Conservation (phyloP, 2,797 vertebrate genomes). For the Alcedo quadribrachys region DNA sequence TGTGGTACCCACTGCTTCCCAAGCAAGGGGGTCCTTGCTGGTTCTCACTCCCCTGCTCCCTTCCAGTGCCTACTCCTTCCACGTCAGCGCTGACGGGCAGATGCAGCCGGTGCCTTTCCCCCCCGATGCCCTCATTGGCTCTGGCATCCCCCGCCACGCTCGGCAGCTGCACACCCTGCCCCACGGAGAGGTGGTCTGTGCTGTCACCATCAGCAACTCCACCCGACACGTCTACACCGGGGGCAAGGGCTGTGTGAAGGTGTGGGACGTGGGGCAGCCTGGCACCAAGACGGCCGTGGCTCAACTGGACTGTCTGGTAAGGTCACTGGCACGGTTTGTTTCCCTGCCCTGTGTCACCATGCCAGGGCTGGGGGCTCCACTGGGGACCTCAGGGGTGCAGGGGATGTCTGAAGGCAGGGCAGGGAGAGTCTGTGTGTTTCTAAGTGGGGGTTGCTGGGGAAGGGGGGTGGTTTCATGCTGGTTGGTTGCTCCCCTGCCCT, state of each 20-base stretch:
- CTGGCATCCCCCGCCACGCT: constrained; percentile 17
- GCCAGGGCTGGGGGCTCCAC: neutral
- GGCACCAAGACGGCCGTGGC: constrained; percentile 60
- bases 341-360: neutral
- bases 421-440: neutral
- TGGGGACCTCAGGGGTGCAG: neutral
- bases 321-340: neutral
- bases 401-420: neutral
- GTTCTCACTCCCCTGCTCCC: neutral
- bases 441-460: no score
- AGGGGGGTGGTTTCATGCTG: neutral
- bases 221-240: constrained; percentile 82
- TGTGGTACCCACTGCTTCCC: rapidly evolving
- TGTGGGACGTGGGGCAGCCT: constrained; percentile 85
- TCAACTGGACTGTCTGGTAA: constrained; percentile 80
- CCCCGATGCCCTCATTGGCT: constrained; percentile 80
- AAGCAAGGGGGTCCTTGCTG: rapidly evolving
- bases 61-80: constrained; percentile 80
- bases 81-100: constrained; percentile 43
- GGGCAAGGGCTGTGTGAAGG: constrained; percentile 87
- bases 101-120: constrained; percentile 86
- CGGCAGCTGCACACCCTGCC: constrained; percentile 82
- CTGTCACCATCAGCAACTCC: constrained; percentile 79
- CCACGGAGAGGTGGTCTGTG: constrained; percentile 85
- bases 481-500: rapidly evolving